A percentile compares a stretch with the other conserved stretches of the same genome.
Conservation (phyloP, 2,113 vertebrate genomes). For the Phalacrocorax carbo region DNA sequence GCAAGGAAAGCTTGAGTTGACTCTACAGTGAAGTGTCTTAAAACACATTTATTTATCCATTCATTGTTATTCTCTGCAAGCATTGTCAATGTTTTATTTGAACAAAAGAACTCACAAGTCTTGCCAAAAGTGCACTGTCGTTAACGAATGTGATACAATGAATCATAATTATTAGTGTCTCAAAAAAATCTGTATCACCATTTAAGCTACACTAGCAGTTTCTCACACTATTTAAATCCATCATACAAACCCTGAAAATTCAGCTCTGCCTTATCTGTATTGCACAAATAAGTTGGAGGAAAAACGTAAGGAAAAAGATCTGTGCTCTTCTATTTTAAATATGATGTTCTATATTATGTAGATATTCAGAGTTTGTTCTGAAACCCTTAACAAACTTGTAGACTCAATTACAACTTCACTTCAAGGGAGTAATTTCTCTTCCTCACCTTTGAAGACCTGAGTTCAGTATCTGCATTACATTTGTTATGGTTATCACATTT, state of each 20-base stretch:
- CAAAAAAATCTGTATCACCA: background rate
- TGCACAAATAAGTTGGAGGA: background rate
- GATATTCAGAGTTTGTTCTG: background rate
- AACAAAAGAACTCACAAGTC: background rate
- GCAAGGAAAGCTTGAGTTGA: background rate
- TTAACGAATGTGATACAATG: background rate
- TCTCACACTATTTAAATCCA: background rate
- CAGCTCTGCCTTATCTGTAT: background rate
- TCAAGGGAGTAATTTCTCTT: background rate
- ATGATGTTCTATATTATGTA: background rate
- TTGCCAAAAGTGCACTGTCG: background rate
- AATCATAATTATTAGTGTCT: background rate
- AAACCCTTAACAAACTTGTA: background rate
- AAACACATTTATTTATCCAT: background rate
- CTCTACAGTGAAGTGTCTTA: background rate
- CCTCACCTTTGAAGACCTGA: background rate
- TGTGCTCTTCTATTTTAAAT: background rate
- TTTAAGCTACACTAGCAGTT: background rate
- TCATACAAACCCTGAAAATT: background rate
- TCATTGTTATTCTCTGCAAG: background rate
- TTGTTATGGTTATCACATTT: background rate
- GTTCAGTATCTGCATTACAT: background rate
- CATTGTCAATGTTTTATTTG: background rate
- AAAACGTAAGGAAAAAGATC: background rate
- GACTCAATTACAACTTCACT: background rate